A percentile compares a stretch with the other conserved stretches of the same genome.
These are phyloP conservation scores for Polypedilum pembai DNA, from an alignment of 1,140 invertebrate genomes.

Conservation along the genomic window DNA sequence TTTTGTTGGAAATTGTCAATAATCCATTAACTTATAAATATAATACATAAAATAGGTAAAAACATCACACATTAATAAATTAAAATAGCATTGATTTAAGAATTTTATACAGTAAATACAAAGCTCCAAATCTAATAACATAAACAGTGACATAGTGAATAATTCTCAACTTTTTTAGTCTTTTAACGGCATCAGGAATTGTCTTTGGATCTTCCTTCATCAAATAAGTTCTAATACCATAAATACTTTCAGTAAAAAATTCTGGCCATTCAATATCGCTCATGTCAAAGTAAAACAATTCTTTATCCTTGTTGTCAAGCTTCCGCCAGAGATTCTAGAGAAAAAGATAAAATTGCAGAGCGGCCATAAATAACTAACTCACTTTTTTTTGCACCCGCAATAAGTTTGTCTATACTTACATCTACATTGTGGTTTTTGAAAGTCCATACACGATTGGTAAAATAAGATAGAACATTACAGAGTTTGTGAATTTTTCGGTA, in stretches of 20 bases:
- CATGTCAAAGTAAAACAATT: constrained; percentile 63
- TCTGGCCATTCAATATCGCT: constrained; percentile 56
- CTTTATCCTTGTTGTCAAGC: constrained; percentile 53
- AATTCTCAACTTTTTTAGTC: constrained; percentile 47
- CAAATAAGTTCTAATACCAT: constrained; percentile 59
- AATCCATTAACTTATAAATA: too few relatives aligned
- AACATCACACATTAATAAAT: too few relatives aligned
- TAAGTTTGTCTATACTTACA: constrained; percentile 25
- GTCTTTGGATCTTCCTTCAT: constrained; percentile 63
- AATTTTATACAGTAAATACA: not conserved
- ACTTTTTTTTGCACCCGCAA: constrained; percentile 27
- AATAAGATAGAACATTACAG: constrained; percentile 59
- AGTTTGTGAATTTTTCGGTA: constrained; percentile 68
- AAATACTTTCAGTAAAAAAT: constrained; percentile 54
- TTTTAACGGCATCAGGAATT: constrained; percentile 52
- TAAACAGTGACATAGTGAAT: constrained; percentile 36
- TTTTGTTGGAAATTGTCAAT: too few relatives aligned
- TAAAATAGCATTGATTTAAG: too few relatives aligned
- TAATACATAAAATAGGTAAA: too few relatives aligned
- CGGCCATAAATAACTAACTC: not conserved
- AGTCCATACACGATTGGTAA: constrained; percentile 60
- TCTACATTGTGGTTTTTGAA: constrained; percentile 61
- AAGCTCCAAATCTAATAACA: not conserved
- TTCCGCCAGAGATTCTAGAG: constrained; percentile 51
- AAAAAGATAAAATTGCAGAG: constrained; percentile 39